Evolutionary conservation across 1,140 invertebrate genomes (phyloP).

Genomic region (Homarus americanus): DNA sequence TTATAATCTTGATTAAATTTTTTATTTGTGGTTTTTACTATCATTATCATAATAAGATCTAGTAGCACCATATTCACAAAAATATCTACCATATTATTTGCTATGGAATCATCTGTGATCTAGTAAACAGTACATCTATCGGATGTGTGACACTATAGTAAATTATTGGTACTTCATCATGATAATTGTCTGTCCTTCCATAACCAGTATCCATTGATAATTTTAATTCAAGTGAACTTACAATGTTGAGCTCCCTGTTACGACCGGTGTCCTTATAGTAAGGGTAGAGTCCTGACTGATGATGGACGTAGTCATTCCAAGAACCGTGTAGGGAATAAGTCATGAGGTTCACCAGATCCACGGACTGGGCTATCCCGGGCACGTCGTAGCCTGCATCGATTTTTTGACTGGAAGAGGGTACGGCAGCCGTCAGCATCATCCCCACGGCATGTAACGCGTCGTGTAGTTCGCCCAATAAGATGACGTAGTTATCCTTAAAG

Average conservation of each 20-base stretch:
- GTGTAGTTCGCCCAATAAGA: neutral
- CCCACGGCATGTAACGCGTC: neutral
- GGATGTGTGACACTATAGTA: no score
- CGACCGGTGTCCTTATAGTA: slow-evolving; percentile 62
- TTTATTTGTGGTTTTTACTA: no score
- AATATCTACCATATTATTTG: no score
- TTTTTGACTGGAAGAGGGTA: slow-evolving; percentile 79
- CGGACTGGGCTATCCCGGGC: slow-evolving; percentile 77
- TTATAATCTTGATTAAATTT: no score
- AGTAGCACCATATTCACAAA: no score
- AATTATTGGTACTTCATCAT: no score
- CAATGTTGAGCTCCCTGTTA: slow-evolving; percentile 80
- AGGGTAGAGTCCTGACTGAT: slow-evolving; percentile 78
- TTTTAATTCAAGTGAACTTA: no score
- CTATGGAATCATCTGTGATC: no score
- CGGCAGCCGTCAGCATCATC: slow-evolving; percentile 81
- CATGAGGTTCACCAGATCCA: slow-evolving; percentile 80
- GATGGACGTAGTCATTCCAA: slow-evolving; percentile 77
- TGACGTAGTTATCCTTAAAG: slow-evolving; percentile 33
- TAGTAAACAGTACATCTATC: no score
- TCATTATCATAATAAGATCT: no score
- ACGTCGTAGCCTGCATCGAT: slow-evolving; percentile 79
- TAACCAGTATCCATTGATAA: no score
- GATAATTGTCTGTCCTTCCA: no score
- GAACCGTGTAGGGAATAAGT: slow-evolving; percentile 79